Conservation (phyloP, 1,140 invertebrate species). For the Lerema accius region DNA sequence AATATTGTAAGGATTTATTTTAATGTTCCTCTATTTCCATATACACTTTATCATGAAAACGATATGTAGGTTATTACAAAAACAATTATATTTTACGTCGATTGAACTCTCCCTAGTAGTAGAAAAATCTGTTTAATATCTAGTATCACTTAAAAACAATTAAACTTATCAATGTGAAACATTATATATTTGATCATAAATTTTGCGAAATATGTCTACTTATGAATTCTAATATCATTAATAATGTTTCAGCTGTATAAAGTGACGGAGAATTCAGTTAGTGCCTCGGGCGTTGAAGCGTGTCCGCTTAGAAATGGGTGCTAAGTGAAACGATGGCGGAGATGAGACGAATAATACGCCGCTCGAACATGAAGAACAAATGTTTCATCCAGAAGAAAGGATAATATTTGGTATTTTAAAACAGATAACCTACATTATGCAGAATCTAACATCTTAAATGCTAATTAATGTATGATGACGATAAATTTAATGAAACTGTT, state of each 20-base stretch:
- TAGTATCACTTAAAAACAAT: too few species aligned
- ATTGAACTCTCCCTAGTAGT: too few species aligned
- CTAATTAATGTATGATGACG: too few species aligned
- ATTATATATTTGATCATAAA: background rate
- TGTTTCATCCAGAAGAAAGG: slow-evolving; percentile 20
- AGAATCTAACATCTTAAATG: too few species aligned
- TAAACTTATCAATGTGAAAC: background rate
- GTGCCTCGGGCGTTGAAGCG: slow-evolving; percentile 49
- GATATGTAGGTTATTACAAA: too few species aligned
- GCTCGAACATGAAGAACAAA: slow-evolving; percentile 16
- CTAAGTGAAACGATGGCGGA: slow-evolving; percentile 67
- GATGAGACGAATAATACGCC: slow-evolving; percentile 50
- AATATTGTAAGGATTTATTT: background rate
- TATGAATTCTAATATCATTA: slow-evolving; percentile 45
- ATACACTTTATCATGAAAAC: too few species aligned
- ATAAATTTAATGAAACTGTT: too few species aligned
- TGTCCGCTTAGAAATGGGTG: slow-evolving; percentile 60
- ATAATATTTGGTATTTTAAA: background rate
- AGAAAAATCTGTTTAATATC: too few species aligned
- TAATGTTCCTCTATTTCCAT: too few species aligned
- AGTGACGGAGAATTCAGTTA: slow-evolving; percentile 35
- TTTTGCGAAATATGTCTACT: slow-evolving; percentile 16
- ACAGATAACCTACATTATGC: background rate
- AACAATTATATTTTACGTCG: too few species aligned
- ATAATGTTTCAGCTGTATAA: slow-evolving; percentile 10